Base-by-base conservation (phyloP, 2,888 invertebrate genomes). In the Chrysolina oricalcia region DNA sequence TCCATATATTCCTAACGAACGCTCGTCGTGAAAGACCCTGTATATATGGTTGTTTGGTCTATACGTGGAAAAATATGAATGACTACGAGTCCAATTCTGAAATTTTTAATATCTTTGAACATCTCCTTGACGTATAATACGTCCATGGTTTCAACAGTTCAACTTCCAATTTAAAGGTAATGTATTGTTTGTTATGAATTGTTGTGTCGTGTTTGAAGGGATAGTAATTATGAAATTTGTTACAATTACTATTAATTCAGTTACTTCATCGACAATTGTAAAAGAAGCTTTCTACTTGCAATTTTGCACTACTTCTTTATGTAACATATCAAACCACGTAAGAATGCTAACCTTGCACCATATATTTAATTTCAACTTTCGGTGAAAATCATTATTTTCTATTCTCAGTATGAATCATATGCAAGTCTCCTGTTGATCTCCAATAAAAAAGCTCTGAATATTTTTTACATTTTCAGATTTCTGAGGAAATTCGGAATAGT, bases 231-330 rank as follows among this genome's bases (percentile, higher is more conserved):
- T 35, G 59, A 35, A 35, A 35, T 59, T 35, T 59, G 59, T 59
- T 35, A 59, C 59, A 59, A 59, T 59, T 27, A 59, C 27, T 59
- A 59, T 59, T 59, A 27, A 27, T 59, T n/a, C 17, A 35, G 59
- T 59, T 59, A 59, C 59, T 59, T 59, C 59, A 59, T 35, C 59
- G n/a, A n/a, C 59, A 59, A 15, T 59, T 35, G 59, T 27, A 27
- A 59, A 27, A 59, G 35, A n/a, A 27, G 59, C 59, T 59, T 59
- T 59, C 59, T 59, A 59, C 27, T 59, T 17, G 59, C 59, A 59
- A 56, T 59, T 59, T 59, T 59, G 35, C 27, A 17, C 59, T n/a
- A 15, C 17, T 27, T 59, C 6, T 59, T 59, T 59, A 59, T 59
- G 35, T 59, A 59, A 59, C 27, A 11, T 15, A 23, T 59, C 27